A percentile compares a stretch with the other conserved stretches of the same genome.
Evolutionary conservation across 2,113 vertebrate species (phyloP).

Genomic region (Oryzias celebensis): DNA sequence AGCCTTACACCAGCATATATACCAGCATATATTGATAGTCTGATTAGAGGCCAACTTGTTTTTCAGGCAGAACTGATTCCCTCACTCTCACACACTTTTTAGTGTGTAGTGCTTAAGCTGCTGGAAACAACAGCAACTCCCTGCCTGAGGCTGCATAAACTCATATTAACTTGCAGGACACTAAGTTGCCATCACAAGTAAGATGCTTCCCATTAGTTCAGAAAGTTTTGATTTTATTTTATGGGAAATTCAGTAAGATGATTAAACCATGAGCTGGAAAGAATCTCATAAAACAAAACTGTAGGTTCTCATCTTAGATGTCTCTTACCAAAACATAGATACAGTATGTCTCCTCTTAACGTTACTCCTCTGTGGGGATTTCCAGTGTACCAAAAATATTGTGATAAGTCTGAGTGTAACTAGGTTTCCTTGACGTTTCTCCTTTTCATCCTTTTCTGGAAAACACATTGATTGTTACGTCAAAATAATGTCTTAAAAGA

Average conservation of each 20-base stretch:
- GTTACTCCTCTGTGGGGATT: not conserved
- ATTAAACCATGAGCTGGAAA: not conserved
- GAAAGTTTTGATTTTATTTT: not conserved
- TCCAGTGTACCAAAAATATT: constrained; percentile 15
- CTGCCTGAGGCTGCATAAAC: not conserved
- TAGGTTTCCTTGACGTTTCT: constrained; percentile 19
- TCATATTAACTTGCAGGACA: constrained; percentile 11
- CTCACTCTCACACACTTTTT: not conserved
- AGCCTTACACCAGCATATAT: constrained; percentile 19
- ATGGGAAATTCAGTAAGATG: not conserved
- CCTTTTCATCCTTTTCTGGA: not conserved
- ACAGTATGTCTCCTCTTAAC: not conserved
- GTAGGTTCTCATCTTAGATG: not conserved
- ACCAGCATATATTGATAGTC: constrained; percentile 28
- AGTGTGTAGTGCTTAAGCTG: not conserved
- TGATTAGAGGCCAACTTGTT: constrained; percentile 32
- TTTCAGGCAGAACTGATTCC: not conserved
- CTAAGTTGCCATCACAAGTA: constrained; percentile 13
- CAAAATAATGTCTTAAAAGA: constrained; percentile 10
- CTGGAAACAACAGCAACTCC: constrained; percentile 18
- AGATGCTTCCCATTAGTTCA: constrained; percentile 1
- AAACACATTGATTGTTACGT: not conserved
- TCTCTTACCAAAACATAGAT: not conserved
- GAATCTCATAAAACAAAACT: not conserved
- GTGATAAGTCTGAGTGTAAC: constrained; percentile 30